Evolutionary conservation across 2,888 invertebrate genomes (phyloP), one percentile per base, ranked within the genome.

Genomic region (Tiliacea aurago): DNA sequence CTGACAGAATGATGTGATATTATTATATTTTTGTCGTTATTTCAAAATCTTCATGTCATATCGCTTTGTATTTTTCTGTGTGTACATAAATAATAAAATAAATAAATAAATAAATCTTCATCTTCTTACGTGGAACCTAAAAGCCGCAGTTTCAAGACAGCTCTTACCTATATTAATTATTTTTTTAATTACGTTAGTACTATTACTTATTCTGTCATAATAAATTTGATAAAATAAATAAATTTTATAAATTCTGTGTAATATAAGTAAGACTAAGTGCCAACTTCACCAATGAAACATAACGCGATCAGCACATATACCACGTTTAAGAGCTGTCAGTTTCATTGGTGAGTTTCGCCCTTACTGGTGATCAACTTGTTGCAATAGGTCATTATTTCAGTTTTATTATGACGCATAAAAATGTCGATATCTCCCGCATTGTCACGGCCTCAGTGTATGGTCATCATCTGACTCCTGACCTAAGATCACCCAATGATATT

Each of bases 381-480:
- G 65, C 11, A 67, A 59, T 37, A 77, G 37, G 53, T 43, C 61
- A 5, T 37, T 41, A 70, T 65, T 37, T 41, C 20, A 51, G 18
- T 47, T 70, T 67, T 49, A 49, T 6, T 64, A 58, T 70, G 75
- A 53, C 78, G 64, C 55, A 81, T 62, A 73, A 62, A 71, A 72
- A 73, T 64, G 15, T 68, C 37, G 76, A 76, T 84, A 84, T 73
- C 81, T 61, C 45, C 11, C 20, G 64, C 70, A 76, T 66, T 78
- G 75, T 71, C 73, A 80, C 80, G 84, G 80, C 53, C 72, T 68
- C 74, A 62, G 63, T 63, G 63, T 69, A 81, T 75, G 81, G 33
- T 53, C 81, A 87, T 88, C 86, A 83, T 51, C 33, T 80, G 84
- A 79, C 80, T 77, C 56, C 62, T 86, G 88, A 88, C 88, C 90